phyloP scores from a whole-genome alignment of 2,797 vertebrate species.

The Carapus acus region DNA sequence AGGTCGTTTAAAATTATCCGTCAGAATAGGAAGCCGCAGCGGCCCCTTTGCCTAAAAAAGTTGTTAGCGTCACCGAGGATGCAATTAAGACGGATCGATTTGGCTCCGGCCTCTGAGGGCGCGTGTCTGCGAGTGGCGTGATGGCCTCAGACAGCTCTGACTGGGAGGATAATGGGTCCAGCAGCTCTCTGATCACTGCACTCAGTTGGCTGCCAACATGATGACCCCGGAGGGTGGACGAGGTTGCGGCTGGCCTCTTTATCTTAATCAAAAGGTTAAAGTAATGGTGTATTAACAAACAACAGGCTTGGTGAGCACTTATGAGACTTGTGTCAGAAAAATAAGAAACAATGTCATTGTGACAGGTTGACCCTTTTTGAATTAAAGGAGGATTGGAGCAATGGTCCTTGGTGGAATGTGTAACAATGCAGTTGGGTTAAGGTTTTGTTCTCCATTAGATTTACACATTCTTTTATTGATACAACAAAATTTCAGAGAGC shows the following conservation, averaged over 20 bases:
- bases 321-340: constrained; percentile 3
- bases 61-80: constrained; percentile 55
- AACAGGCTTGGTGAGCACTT: constrained; percentile 10
- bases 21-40: constrained; percentile 42
- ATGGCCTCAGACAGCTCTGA: constrained; percentile 53
- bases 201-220: constrained; percentile 39
- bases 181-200: constrained; percentile 13
- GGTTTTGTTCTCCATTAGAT: too few relatives aligned
- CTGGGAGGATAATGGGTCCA: constrained; percentile 57
- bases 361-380: too few relatives aligned
- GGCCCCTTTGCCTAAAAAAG: constrained; percentile 53
- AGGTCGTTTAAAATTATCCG: constrained; percentile 55
- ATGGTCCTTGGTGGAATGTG: not conserved
- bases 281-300: constrained; percentile 36
- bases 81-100: constrained; percentile 55
- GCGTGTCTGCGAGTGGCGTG: constrained; percentile 43
- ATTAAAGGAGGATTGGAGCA: not conserved
- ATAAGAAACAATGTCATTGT: constrained; percentile 5
- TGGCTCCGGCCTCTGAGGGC: constrained; percentile 51
- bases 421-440: too few relatives aligned
- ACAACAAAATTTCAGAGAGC: too few relatives aligned
- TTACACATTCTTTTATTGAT: too few relatives aligned
- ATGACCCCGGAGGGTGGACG: constrained; percentile 26
- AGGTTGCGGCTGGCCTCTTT: constrained; percentile 36
- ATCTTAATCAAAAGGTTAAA: constrained; percentile 52